Conservation (phyloP, 2,113 vertebrate species). For the Circaetus cinerascens region DNA sequence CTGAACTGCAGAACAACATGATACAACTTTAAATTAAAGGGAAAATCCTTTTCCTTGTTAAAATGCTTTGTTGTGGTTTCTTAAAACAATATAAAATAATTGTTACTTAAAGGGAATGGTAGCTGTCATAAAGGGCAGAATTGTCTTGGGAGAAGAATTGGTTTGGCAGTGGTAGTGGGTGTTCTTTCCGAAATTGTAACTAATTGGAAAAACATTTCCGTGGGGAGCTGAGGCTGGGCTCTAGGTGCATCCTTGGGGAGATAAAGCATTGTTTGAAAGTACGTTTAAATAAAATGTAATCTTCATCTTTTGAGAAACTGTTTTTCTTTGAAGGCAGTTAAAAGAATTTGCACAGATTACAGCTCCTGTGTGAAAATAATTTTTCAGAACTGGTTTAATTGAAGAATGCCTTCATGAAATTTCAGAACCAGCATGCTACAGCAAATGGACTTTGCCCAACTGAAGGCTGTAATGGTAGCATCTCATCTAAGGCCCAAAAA, state of each 20-base stretch:
- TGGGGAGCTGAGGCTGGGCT: not conserved
- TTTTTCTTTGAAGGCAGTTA: not conserved
- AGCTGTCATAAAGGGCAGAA: not conserved
- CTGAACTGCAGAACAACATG: not conserved
- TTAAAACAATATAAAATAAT: conserved; percentile 15
- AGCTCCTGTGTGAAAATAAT: not conserved
- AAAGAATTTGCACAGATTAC: not conserved
- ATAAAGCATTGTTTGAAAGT: conserved; percentile 27
- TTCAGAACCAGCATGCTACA: not conserved
- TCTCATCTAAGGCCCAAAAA: not conserved
- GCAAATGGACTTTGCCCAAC: not conserved
- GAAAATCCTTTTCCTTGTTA: conserved; percentile 44
- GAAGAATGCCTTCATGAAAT: not conserved
- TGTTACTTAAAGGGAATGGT: not conserved
- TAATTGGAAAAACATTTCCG: conserved; percentile 16
- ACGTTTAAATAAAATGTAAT: not conserved
- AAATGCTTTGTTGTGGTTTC: not conserved
- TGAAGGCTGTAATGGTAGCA: not conserved
- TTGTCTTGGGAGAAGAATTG: conserved; percentile 2
- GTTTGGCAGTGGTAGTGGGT: not conserved
- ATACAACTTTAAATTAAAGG: not conserved
- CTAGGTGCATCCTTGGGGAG: not conserved
- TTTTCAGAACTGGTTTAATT: not conserved
- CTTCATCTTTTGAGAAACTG: not conserved
- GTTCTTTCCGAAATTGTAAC: not conserved